Base-by-base conservation (phyloP, 2,113 vertebrate genomes). In the Diphyllodes magnificus region DNA sequence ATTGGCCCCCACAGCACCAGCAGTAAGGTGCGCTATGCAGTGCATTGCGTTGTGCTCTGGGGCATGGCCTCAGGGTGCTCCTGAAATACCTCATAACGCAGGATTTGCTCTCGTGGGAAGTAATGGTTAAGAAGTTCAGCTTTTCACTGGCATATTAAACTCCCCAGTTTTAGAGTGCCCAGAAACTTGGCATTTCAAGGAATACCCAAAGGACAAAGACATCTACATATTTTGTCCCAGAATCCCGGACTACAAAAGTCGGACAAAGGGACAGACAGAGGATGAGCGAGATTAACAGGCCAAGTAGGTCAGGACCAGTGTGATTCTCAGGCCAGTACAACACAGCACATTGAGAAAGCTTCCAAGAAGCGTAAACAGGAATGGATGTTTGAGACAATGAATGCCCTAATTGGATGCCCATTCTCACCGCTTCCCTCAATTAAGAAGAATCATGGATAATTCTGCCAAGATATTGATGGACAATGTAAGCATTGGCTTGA, bases 391-490 rank as follows among this genome's bases (percentile, higher is more conserved):
- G 92, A 95, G 94, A 96, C 94, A 97, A 97, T 96, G 91, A 93
- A 94, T 94, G 95, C 64, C 88, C 92, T 97, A 97, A 97, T 96
- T 96, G 96, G 96, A 93, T 88, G 95, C 40, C 88, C 94, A 96
- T 96, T 96, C 95, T 97, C 95, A 97, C 80, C 7, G 72, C 88
- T 96, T 94, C 94, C 92, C 88, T 94, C 92, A 97, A 95, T 97
- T 97, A 97, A 68, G 83, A 82, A 86, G 94, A 92, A 95, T 94
- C 83, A 21, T 86, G 88, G 92, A 92, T 83, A 94, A 94, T 81
- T 96, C 88, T 97, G 92, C 96, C 96, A 96, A 95, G 92, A 96
- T 97, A 95, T 94, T 92, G 94, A 93, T 95, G 95, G 92, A 97
- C 94, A 97, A 91, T 96, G 95, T 64, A 97, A 92, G 94, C 96